Evolutionary conservation across 2,888 invertebrate species (phyloP).

Genomic region (Atethmia centrago): DNA sequence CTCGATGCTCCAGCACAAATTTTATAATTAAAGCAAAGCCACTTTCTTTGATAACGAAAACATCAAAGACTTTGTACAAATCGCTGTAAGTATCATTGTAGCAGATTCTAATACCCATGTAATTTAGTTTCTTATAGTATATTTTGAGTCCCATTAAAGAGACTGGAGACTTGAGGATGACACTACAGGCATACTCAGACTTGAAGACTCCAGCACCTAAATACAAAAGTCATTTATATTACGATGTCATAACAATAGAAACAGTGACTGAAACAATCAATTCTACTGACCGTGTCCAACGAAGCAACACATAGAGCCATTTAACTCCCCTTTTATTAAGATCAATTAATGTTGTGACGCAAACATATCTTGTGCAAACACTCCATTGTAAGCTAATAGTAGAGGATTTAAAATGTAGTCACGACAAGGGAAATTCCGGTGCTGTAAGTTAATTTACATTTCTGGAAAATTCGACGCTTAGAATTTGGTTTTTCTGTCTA

Average conservation of each 20-base stretch:
- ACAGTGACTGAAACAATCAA: conserved; percentile 61
- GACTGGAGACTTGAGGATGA: neutral
- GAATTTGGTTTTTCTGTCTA: conserved; percentile 26
- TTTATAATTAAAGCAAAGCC: too few relatives aligned
- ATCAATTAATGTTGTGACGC: conserved; percentile 81
- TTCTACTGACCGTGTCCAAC: conserved; percentile 52
- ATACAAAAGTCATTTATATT: conserved; percentile 32
- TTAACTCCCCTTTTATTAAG: conserved; percentile 81
- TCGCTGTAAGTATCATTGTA: neutral
- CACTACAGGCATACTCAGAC: neutral
- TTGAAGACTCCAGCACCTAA: neutral
- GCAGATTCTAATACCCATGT: neutral
- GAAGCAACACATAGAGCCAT: conserved; percentile 68
- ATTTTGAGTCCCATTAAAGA: neutral
- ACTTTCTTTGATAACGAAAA: neutral
- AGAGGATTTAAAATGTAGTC: conserved; percentile 51
- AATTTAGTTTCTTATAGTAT: too few relatives aligned
- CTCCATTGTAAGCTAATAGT: conserved; percentile 59
- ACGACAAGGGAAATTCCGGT: conserved; percentile 24
- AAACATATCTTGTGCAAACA: conserved; percentile 69
- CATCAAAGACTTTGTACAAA: neutral
- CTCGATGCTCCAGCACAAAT: neutral
- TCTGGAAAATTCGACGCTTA: conserved; percentile 32
- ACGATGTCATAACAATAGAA: conserved; percentile 38
- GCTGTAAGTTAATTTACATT: conserved; percentile 21